Conservation (phyloP, 2,888 invertebrate genomes). For the Rhingia campestris region DNA sequence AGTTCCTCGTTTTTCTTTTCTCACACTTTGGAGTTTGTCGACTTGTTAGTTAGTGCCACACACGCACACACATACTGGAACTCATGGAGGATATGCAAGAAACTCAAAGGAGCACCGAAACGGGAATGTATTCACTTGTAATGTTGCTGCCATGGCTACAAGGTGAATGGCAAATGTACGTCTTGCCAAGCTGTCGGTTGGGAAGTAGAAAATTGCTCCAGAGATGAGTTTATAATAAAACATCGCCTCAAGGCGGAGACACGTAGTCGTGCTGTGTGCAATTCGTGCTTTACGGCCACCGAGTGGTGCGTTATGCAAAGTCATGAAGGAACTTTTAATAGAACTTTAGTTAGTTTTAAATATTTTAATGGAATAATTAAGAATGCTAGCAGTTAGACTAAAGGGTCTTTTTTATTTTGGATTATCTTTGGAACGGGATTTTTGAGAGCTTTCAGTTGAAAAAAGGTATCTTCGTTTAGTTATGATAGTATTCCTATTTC, state of each 20-base stretch:
- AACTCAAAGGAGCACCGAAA: conserved; percentile 37
- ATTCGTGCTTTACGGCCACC: conserved; percentile 49
- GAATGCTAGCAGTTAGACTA: conserved; percentile 63
- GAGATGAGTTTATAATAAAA: conserved; percentile 60
- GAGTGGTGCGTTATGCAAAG: conserved; percentile 59
- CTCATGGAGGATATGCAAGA: not conserved
- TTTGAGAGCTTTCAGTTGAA: too few relatives aligned
- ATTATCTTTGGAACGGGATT: too few relatives aligned
- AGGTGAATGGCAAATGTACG: conserved; percentile 42
- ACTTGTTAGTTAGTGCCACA: conserved; percentile 43
- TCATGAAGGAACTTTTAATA: conserved; percentile 70
- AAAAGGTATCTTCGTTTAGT: too few relatives aligned
- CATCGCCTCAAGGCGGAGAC: conserved; percentile 44
- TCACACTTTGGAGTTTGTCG: conserved; percentile 35
- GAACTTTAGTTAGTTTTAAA: conserved; percentile 72
- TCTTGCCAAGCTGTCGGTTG: not conserved
- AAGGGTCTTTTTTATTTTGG: conserved; percentile 39
- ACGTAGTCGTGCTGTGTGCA: conserved; percentile 5
- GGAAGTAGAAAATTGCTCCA: conserved; percentile 9
- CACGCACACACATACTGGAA: not conserved
- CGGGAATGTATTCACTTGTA: conserved; percentile 39
- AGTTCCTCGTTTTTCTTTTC: conserved; percentile 29
- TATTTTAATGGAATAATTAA: conserved; percentile 74
- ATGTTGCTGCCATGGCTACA: conserved; percentile 45
- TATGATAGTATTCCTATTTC: too few relatives aligned